Base-by-base conservation (phyloP, 2,113 vertebrate species). In the Zapus hudsonius region DNA sequence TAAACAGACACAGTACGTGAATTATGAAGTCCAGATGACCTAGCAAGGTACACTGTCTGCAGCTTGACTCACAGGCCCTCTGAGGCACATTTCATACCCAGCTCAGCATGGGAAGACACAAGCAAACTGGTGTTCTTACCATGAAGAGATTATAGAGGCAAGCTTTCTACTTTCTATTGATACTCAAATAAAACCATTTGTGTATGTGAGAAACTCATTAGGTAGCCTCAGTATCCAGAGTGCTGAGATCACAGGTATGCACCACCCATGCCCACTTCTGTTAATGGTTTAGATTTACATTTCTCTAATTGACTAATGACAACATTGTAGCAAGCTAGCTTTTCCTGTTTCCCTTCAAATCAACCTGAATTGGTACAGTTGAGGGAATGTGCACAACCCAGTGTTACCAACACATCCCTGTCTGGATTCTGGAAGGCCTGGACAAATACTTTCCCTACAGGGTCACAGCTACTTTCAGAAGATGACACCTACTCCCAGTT, bases 401-500 rank as follows among this genome's bases (percentile, higher is more conserved):
- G 23, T 16, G 33, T 22, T 36, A 31, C 81, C 19, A 36, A n/a
- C 69, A n/a, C 38, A 29, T 81, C 40, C 59, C 25, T 44, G 11
- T 63, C 7, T 40, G 67, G 57, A 38, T 66, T 81, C 85, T 22
- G 29, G 36, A 2, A 82, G 73, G 15, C 66, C 23, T 44, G 27
- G 25, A 55, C 4, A 67, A 29, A 40, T 64, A 55, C 16, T 87
- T 61, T 69, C 81, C 69, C 69, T n/a, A 74, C 12, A 88, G 7
- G 44, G 33, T n/a, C 19, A 33, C 66, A 83, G 57, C 47, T 66
- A 3, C 55, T 88, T 74, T 52, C 55, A 57, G 74, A 90, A 64
- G 66, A 33, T 67, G 66, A 44, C 10, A 23, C 84, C 89, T n/a
- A 38, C n/a, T 75, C 31, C 29, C 4, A 0, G 0, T 16, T 27